These are phyloP conservation scores for Melopsittacus undulatus DNA, from an alignment of 2,797 vertebrate genomes.

Conservation along the genomic window DNA sequence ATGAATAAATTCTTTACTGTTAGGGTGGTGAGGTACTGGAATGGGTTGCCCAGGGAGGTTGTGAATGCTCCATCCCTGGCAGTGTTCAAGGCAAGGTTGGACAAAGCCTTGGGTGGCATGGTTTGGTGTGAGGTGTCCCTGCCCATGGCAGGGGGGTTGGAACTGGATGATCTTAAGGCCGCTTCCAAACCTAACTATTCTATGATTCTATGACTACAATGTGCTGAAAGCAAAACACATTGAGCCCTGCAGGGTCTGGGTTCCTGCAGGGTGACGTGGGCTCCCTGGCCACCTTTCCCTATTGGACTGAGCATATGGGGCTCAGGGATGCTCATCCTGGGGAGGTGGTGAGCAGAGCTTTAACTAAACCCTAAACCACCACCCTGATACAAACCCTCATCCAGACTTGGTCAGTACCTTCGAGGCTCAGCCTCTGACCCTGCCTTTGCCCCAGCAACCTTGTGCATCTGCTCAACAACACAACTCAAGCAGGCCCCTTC, in stretches of 20 bases:
- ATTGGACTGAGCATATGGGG: rapidly evolving
- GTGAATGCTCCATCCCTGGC: no score
- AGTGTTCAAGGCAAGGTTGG: no score
- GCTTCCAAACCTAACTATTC: no score
- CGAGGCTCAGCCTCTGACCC: neutral
- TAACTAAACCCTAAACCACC: neutral
- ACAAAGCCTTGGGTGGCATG: no score
- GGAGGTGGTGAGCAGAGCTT: neutral
- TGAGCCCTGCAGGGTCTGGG: neutral
- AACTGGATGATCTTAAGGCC: no score
- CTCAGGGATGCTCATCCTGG: rapidly evolving
- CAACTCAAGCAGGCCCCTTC: neutral
- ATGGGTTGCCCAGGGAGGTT: no score
- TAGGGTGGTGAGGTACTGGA: no score
- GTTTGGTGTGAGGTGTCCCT: no score
- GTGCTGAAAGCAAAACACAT: neutral
- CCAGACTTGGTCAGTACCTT: neutral
- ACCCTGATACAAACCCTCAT: neutral
- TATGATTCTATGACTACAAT: neutral
- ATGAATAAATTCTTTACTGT: no score
- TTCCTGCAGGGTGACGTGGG: neutral
- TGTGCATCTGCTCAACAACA: neutral
- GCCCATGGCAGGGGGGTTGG: no score
- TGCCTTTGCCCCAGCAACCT: neutral
- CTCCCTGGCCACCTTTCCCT: neutral